Evolutionary conservation across 2,113 vertebrate species (phyloP), one percentile per base, ranked within the genome.

Genomic region (Meleagris gallopavo): DNA sequence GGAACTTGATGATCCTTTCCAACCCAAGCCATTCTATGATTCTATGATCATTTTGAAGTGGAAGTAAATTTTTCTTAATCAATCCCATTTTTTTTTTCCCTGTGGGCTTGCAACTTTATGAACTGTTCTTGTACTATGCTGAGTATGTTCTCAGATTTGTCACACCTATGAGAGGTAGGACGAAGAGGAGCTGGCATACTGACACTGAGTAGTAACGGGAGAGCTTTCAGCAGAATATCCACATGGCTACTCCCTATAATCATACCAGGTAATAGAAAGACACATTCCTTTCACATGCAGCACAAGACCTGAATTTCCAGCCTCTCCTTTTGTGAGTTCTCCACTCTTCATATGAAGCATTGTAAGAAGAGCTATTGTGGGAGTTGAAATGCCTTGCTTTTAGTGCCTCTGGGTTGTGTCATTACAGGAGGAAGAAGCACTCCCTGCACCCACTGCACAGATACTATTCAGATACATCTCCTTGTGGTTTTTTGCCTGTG

Each of bases 401-500:
- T 81, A 90, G 87, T 80, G 77, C 81, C 88, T 83, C 92, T 91
- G 45, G 71, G 83, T 91, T 84, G 27, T 90, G 86, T 75, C 75
- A 83, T 86, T 92, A 95, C 60, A 96, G 75, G 86, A 85, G 50
- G 86, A 94, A 94, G 41, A 54, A 89, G 52, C 40, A 87, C 69
- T 88, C 88, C 60, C 82, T 83, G 76, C 70, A 94, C 90, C 70
- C 77, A 9, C 25, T 22, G 58, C 91, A 91, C 77, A 83, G 77
- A 96, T 71, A 86, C 83, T 73, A 69, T 89, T 96, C 81, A 74
- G 87, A 90, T 73, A 84, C 86, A 87, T 92, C 88, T 97, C 89
- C 92, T 97, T 97, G 96, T 65, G 81, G 83, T 83, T 95, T 96
- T 94, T 82, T 97, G 76, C 65, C 86, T 92, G 91, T 80, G 89